phyloP scores from a whole-genome alignment of 2,888 invertebrate genomes.

The Brenthis hecate region DNA sequence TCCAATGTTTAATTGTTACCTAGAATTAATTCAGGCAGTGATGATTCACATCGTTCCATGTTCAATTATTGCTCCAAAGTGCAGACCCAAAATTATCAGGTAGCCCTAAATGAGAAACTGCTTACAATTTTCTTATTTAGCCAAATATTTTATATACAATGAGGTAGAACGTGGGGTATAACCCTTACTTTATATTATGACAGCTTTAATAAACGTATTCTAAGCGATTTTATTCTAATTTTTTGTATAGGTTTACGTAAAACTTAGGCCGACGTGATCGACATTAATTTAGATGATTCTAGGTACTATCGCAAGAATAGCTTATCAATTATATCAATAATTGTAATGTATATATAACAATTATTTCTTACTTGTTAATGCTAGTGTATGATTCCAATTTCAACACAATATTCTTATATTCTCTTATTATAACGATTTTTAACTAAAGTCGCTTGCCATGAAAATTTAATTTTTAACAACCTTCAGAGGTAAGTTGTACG shows the following conservation, averaged over 20 bases:
- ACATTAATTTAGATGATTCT: conserved; percentile 27
- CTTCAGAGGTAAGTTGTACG: conserved; percentile 31
- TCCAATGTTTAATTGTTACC: conserved; percentile 26
- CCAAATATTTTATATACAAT: conserved; percentile 78
- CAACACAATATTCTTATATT: not conserved
- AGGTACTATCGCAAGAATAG: conserved; percentile 28
- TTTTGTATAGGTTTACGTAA: conserved; percentile 28
- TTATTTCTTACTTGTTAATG: conserved; percentile 21
- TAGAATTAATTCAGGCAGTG: conserved; percentile 62
- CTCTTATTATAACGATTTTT: conserved; percentile 9
- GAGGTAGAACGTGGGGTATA: conserved; percentile 75
- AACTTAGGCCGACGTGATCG: conserved; percentile 37
- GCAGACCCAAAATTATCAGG: conserved; percentile 51
- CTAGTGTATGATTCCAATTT: conserved; percentile 12
- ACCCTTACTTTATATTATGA: conserved; percentile 65
- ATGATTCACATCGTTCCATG: conserved; percentile 44
- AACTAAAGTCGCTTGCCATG: conserved; percentile 21
- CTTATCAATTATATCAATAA: conserved; percentile 13
- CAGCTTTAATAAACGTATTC: conserved; percentile 49
- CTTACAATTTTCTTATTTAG: conserved; percentile 69
- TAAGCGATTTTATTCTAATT: conserved; percentile 36
- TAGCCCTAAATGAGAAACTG: conserved; percentile 55
- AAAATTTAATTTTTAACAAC: conserved; percentile 24
- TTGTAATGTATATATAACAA: conserved; percentile 17
- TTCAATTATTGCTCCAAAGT: conserved; percentile 70